Evolutionary conservation across 2,113 vertebrate genomes (phyloP).

Genomic region (Origma solitaria): DNA sequence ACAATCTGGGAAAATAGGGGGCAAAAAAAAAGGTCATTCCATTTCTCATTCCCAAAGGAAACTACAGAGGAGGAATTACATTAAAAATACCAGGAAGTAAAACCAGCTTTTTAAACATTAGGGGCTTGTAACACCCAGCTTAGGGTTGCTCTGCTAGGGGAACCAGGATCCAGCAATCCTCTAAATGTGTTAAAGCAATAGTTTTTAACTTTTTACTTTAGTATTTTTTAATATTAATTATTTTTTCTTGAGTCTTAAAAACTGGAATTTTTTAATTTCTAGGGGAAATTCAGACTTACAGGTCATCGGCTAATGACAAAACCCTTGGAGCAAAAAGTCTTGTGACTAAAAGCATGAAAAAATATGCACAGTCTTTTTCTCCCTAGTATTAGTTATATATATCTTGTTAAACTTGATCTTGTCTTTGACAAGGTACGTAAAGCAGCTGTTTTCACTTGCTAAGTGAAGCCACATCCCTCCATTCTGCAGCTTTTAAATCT

Average conservation of each 20-base stretch:
- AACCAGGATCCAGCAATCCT: neutral
- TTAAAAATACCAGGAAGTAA: neutral
- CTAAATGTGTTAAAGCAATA: neutral
- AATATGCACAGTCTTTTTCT: neutral
- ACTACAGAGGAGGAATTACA: neutral
- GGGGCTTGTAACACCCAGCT: neutral
- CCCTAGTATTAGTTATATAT: neutral
- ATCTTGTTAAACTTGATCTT: neutral
- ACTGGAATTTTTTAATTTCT: neutral
- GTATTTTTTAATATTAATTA: neutral
- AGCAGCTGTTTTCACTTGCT: neutral
- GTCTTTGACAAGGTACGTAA: neutral
- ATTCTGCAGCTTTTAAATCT: neutral
- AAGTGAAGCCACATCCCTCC: neutral
- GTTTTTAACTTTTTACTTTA: neutral
- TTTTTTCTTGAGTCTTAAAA: neutral
- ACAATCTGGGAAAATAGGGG: rapidly evolving
- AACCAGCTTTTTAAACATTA: neutral
- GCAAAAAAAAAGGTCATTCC: neutral
- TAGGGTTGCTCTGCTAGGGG: neutral
- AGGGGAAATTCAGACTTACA: neutral
- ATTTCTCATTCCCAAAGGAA: neutral
- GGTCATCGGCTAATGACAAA: neutral
- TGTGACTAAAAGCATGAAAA: neutral
- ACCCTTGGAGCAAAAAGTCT: neutral